Conservation (phyloP, 2,113 vertebrate species). For the Phoenicopterus ruber region DNA sequence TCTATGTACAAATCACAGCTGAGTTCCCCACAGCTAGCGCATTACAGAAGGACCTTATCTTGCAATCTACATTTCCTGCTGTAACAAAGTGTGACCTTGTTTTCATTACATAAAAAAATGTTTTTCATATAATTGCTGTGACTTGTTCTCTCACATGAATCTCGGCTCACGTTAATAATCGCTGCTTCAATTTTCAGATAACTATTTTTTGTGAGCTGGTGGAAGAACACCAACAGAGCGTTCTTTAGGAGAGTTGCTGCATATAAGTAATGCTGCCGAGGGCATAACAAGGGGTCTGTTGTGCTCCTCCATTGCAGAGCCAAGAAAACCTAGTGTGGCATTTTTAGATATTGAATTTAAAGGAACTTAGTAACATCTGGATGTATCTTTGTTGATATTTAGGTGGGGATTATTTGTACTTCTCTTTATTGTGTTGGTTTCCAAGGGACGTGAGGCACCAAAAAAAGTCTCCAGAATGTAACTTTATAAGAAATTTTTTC, state of each 20-base stretch:
- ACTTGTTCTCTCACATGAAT: slow-evolving; percentile 27
- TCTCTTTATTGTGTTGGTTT: background rate
- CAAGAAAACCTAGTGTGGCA: slow-evolving; percentile 32
- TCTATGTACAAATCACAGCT: slow-evolving; percentile 77
- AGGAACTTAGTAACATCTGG: background rate
- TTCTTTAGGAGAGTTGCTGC: slow-evolving; percentile 48
- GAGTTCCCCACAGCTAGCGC: slow-evolving; percentile 63
- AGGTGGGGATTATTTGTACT: background rate
- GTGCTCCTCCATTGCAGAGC: slow-evolving; percentile 46
- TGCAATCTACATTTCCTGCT: slow-evolving; percentile 70
- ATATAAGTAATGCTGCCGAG: slow-evolving; percentile 25
- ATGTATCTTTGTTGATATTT: background rate
- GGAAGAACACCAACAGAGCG: slow-evolving; percentile 58
- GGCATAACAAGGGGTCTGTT: slow-evolving; percentile 55
- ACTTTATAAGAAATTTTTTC: background rate
- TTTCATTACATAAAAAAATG: slow-evolving; percentile 67
- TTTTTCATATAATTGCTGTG: slow-evolving; percentile 55
- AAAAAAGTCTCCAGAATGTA: background rate
- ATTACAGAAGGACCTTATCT: slow-evolving; percentile 80
- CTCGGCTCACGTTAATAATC: slow-evolving; percentile 32
- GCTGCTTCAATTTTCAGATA: slow-evolving; percentile 58
- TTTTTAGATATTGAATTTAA: slow-evolving; percentile 51
- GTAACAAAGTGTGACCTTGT: slow-evolving; percentile 81
- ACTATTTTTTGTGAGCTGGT: slow-evolving; percentile 51
- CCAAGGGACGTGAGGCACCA: background rate